A percentile compares a stretch with the other conserved stretches of the same genome.
These are phyloP conservation scores for Natrix natrix DNA, from an alignment of 2,797 vertebrate genomes.

Conservation along the genomic window DNA sequence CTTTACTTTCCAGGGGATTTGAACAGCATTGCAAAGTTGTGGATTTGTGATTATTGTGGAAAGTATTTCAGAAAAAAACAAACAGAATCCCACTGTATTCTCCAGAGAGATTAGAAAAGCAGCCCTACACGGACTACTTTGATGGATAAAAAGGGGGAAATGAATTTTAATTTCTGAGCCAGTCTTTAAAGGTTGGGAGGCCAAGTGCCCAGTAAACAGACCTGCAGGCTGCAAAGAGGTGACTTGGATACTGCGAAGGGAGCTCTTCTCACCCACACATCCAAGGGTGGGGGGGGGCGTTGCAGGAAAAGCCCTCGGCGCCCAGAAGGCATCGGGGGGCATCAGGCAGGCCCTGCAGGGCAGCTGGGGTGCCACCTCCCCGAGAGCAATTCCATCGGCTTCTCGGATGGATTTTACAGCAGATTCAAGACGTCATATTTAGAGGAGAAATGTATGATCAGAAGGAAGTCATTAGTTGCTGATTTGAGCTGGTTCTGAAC, in stretches of 20 bases:
- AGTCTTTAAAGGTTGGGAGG: background rate
- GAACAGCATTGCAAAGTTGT: background rate
- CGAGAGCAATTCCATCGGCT: background rate
- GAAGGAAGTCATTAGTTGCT: slow-evolving; percentile 65
- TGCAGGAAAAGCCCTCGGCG: slow-evolving; percentile 39
- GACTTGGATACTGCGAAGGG: slow-evolving; percentile 3
- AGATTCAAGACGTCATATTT: slow-evolving; percentile 31
- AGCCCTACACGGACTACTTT: background rate
- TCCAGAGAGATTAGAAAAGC: background rate
- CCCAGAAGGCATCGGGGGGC: background rate
- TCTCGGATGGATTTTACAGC: slow-evolving; percentile 19
- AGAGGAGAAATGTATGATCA: slow-evolving; percentile 41
- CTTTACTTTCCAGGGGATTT: background rate
- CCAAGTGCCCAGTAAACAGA: background rate
- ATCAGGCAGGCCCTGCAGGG: slow-evolving; percentile 11
- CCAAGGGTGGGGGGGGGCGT: background rate
- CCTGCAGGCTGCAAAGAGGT: background rate
- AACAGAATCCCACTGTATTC: background rate
- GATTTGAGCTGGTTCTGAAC: slow-evolving; percentile 64
- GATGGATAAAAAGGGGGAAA: background rate
- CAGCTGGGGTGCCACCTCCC: background rate
- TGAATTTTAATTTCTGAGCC: background rate
- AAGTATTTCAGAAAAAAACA: background rate
- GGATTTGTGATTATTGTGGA: background rate
- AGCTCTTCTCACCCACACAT: background rate